Conservation (phyloP, 1,140 invertebrate species). For the Drosophila takahashii region DNA sequence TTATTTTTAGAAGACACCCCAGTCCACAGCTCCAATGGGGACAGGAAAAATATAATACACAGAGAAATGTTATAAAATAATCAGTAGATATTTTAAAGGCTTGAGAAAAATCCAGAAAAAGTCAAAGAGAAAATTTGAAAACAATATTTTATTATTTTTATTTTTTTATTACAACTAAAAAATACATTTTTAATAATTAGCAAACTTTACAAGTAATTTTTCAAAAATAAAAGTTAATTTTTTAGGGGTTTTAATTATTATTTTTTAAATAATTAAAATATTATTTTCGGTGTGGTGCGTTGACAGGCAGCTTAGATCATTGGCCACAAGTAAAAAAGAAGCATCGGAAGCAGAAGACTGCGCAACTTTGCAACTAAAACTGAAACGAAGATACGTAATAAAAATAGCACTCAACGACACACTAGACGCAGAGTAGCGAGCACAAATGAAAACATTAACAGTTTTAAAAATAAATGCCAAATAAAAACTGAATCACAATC, state of each 20-base stretch:
- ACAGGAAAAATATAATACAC: background rate
- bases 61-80: background rate
- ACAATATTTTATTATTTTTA: too few species aligned
- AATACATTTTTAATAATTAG: too few species aligned
- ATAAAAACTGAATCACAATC: slow-evolving; percentile 29
- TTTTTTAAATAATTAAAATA: background rate
- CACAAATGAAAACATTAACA: slow-evolving; percentile 46
- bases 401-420: slow-evolving; percentile 65
- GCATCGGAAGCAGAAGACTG: slow-evolving; percentile 35
- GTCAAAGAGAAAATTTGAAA: too few species aligned
- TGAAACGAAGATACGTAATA: slow-evolving; percentile 48
- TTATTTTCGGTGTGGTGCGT: slow-evolving; percentile 18
- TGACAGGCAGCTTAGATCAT: slow-evolving; percentile 76
- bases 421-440: slow-evolving; percentile 28
- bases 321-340: slow-evolving; percentile 55
- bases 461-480: slow-evolving; percentile 43
- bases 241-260: background rate
- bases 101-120: too few species aligned
- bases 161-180: too few species aligned
- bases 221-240: too few species aligned
- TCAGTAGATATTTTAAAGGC: too few species aligned
- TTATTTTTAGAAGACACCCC: slow-evolving; percentile 33
- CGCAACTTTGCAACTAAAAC: slow-evolving; percentile 70
- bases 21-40: background rate
- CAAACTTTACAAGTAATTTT: too few species aligned